Evolutionary conservation across 2,888 invertebrate genomes (phyloP).

Genomic region (Rhimphoctona megacephalus): DNA sequence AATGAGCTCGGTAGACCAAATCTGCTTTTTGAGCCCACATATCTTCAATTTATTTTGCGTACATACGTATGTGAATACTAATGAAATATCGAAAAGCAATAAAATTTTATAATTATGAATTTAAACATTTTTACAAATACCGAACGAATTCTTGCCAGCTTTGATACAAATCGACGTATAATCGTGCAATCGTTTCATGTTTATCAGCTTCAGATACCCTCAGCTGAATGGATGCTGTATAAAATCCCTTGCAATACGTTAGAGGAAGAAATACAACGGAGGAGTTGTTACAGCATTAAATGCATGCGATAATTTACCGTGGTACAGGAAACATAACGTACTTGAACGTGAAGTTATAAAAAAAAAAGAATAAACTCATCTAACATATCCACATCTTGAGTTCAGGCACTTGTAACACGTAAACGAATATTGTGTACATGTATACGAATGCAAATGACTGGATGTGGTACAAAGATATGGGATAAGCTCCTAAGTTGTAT

Average conservation of each 20-base stretch:
- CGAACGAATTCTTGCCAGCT: background rate
- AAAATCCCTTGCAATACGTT: background rate
- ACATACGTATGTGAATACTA: background rate
- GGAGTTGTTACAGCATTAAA: background rate
- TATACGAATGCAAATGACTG: constrained; percentile 60
- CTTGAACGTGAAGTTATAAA: constrained; percentile 52
- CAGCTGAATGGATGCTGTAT: background rate
- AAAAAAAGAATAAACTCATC: constrained; percentile 15
- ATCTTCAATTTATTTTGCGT: background rate
- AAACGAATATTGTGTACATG: constrained; percentile 23
- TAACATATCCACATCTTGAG: constrained; percentile 28
- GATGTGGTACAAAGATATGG: constrained; percentile 42
- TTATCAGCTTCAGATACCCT: background rate
- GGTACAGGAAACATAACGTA: constrained; percentile 24
- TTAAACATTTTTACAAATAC: constrained; percentile 18
- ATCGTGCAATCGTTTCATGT: background rate
- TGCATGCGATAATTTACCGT: constrained; percentile 14
- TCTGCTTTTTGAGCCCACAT: constrained; percentile 17
- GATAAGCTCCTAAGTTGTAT: constrained; percentile 20
- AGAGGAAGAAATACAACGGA: background rate
- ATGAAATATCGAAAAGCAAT: background rate
- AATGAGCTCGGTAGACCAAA: constrained; percentile 34
- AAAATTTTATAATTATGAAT: background rate
- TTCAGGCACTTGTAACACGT: constrained; percentile 30
- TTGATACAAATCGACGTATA: background rate